Percentiles rank a stretch among this genome's conserved stretches.
These are phyloP conservation scores for Illadopsis cleaveri DNA, from an alignment of 2,113 vertebrate species.

Conservation along the genomic window DNA sequence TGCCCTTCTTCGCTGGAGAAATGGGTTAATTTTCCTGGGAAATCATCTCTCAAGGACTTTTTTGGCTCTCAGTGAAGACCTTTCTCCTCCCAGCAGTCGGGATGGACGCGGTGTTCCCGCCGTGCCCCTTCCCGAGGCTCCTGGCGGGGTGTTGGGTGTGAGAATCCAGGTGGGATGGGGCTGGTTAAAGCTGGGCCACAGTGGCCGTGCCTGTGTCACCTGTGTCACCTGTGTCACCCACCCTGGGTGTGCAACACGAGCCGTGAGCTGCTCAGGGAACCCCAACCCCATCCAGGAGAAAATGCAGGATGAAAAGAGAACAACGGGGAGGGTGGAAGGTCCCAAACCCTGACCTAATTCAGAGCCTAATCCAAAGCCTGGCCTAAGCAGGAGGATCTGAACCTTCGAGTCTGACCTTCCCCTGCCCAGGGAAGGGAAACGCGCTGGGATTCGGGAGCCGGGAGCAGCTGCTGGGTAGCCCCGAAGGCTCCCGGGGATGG, in stretches of 20 bases:
- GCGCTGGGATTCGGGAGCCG: accelerated
- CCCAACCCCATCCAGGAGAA: not conserved
- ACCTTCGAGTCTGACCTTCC: not conserved
- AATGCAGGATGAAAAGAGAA: not conserved
- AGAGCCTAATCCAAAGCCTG: conserved; percentile 24
- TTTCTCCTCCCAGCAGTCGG: not conserved
- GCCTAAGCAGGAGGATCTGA: not conserved
- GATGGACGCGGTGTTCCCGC: accelerated
- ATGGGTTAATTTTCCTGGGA: conserved; percentile 25
- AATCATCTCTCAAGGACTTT: not conserved
- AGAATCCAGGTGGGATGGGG: accelerated
- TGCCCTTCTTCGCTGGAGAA: not conserved
- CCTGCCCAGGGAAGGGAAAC: not conserved
- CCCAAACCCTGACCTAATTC: conserved; percentile 14
- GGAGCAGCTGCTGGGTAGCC: not conserved
- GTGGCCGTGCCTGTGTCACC: accelerated
- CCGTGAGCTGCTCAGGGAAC: not conserved
- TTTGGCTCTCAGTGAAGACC: not conserved
- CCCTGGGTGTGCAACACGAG: accelerated
- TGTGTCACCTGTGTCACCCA: accelerated
- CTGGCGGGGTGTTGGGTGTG: not conserved
- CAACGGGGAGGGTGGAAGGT: not conserved
- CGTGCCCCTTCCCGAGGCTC: not conserved
- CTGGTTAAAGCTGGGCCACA: accelerated
- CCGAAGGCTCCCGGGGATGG: accelerated